Evolutionary conservation across 2,888 invertebrate species (phyloP), one percentile per base, ranked within the genome.

Genomic region (Leptura quadrifasciata): DNA sequence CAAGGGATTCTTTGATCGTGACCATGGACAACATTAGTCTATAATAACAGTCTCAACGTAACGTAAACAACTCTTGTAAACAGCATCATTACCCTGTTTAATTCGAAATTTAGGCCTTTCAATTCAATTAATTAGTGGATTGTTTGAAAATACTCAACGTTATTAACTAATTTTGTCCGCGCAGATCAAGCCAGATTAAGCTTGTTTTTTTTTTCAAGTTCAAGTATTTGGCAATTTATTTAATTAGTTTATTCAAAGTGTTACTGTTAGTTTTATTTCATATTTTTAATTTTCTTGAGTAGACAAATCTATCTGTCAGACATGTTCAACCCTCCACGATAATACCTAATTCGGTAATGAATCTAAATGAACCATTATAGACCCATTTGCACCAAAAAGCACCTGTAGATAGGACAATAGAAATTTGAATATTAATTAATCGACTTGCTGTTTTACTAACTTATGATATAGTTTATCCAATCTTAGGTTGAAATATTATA

Each of bases 1-100:
- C 31, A 61, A 61, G 9, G 8, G 60, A 21, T 18, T 63, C 6
- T 18, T 20, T 18, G 15, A 21, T 31, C 68, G 68, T 68, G 68
- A 68, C 68, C 68, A 68, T 57, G 68, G 57, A 15, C 68, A 68
- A 55, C 68, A 17, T 4, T 15, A n/a, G 31, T 27, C 52, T 27
- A 9, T 54, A 20, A 54, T 31, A 47, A n/a, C 47, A 47, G 20
- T 52, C 31, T n/a, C 12, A 31, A 17, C 31, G 52, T 6, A 31
- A 17, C 31, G 52, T 68, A 68, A 52, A 31, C 57, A 68, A 31
- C 55, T 18, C 18, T 17, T 35, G 68, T 57, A 68, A 68, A 68
- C 68, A 68, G 4, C 24, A 2, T 27, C 6, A 31, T 61, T 27
- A 61, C 15, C 31, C 27, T 6, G 24, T 24, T 24, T 31, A 68